Base-by-base conservation (phyloP, 1,140 invertebrate genomes). In the Calliopsis andreniformis region DNA sequence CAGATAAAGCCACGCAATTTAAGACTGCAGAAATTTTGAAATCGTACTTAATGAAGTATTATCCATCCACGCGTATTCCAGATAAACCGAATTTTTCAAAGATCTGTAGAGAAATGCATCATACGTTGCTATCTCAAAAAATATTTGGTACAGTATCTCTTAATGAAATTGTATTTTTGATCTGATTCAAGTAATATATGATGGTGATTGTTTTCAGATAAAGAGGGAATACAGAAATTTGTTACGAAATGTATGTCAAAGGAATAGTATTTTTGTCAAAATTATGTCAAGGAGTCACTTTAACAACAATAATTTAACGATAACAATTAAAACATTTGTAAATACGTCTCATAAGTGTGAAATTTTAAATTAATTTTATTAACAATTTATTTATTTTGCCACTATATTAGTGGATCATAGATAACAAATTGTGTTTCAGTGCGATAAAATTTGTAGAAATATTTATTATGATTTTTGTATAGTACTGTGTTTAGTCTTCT, bases 1-100 rank as follows among this genome's bases (percentile, higher is more conserved):
- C 80, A 10, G 78, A 84, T 45, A 87, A 83, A 76, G 80, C 53
- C 2, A 76, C 64, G 7, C 79, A 81, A 58, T 87, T 87, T 66
- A 83, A 87, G 70, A 90, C 87, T 28, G 86, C 84, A 32, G 70
- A 81, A 69, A 82, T 90, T 49, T 80, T 90, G 42, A 89, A 88
- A 64, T 70, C 70, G 2, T 85, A 88, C 68, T 67, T 90, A 18
- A 87, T 85, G 87, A 86, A 86, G 51, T 86, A 88, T 66, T 90
- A 89, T 67, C 79, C 80, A 25, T 87, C 87, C 8, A 51, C 83
- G 45, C 82, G 81, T 45, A 84, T 90, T 32, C 89, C 89, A 6
- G 87, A 89, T 80, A 83, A 73, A 58, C 72, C 80, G 8, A 82
- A 84, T 30, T 90, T 90, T 62, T 86, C 83, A 45, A 87, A 73